Base-by-base conservation (phyloP, 2,797 vertebrate genomes). In the Argyrosomus regius region DNA sequence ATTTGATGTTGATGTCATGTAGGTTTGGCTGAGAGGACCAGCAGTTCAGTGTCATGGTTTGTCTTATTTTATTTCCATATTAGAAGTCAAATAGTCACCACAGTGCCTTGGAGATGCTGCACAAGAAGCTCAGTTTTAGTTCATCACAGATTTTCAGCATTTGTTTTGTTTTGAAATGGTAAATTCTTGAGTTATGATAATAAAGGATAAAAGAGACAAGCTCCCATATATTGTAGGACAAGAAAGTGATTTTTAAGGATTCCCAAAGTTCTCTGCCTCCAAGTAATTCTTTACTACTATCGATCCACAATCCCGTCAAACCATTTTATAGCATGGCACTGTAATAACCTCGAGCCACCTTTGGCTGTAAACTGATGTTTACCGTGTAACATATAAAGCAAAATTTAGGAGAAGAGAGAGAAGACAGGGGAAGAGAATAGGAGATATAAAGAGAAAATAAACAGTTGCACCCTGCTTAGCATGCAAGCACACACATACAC, bases 1-100 rank as follows among this genome's bases (percentile, higher is more conserved):
- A 0, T 35, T 35, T 2, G 35, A 35, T 35, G 7, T 35, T 35
- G 7, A 9, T 8, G 35, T 35, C 35, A 9, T 6, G 31, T 6
- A 31, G 31, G 31, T 31, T 31, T 6, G 28, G 28, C 28, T 31
- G 31, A 4, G 31, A 31, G 31, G 31, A 31, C 1, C 35, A 2
- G 7, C 7, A 35, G 35, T 35, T 9, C 35, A 35, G 35, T 35
- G 35, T 35, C 35, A 7, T 35, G 35, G 3, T 49, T 46, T 41
- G 17, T 48, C 6, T 60, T 35, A 12, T 68, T 73, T 60, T 71
- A 71, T 75, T 78, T 75, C 13, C 43, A 59, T 43, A 80, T 4
- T 53, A 5, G 22, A 70, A 58, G 14, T 18, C 54, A 45, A 20
- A 75, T 7, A n/a, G 41, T 18, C 26, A 14, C 8, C 58, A 2